These are phyloP conservation scores for Gibbula magus DNA, from an alignment of 2,888 invertebrate genomes.

Conservation along the genomic window DNA sequence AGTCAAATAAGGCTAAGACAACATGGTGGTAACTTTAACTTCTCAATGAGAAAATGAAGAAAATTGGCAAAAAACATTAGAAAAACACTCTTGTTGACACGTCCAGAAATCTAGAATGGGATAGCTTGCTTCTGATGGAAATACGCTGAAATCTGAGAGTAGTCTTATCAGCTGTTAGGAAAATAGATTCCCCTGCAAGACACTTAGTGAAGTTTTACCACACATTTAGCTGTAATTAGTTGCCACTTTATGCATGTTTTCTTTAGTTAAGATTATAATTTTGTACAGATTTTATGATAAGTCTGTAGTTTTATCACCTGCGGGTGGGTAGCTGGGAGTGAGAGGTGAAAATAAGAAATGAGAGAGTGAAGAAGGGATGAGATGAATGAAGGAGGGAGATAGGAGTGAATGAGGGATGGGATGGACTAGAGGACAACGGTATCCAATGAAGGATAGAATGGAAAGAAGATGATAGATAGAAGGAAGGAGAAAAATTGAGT, in stretches of 20 bases:
- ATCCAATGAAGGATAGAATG: neutral
- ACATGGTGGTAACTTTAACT: no score
- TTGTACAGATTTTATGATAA: no score
- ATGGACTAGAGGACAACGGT: neutral
- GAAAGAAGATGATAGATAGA: no score
- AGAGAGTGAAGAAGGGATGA: neutral
- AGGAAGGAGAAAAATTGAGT: no score
- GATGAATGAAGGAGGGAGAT: neutral
- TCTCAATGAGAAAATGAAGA: neutral
- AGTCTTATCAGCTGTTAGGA: neutral
- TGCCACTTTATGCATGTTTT: no score
- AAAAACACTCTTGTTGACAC: conserved; percentile 1
- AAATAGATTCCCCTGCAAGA: neutral
- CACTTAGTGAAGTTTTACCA: neutral
- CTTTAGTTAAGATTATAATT: no score
- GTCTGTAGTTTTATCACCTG: no score
- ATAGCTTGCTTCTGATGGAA: neutral
- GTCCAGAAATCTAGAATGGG: neutral
- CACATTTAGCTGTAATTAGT: no score
- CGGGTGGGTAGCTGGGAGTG: neutral
- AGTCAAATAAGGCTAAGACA: no score
- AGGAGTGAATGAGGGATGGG: neutral
- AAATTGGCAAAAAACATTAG: neutral
- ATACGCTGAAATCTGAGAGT: neutral
- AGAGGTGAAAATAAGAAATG: neutral